Base-by-base conservation (phyloP, 2,888 invertebrate species). In the Leucophenga maculata region DNA sequence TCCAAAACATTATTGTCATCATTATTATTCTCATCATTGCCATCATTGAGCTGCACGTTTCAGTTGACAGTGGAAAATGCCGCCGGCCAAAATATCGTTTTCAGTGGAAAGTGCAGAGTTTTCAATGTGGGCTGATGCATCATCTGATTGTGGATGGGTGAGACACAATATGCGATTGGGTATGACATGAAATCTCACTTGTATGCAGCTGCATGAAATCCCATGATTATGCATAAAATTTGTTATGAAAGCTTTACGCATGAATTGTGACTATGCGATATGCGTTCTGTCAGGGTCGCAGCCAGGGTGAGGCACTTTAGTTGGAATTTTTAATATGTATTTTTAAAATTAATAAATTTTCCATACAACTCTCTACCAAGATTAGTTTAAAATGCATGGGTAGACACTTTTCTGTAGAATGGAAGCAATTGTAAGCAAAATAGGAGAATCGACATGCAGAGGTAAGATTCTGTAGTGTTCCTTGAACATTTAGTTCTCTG, bases 161-260 rank as follows among this genome's bases (percentile, higher is more conserved):
- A 4, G 46, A 14, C 14, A 46, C 3, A 46, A 46, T 13, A 46
- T 46, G 46, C 46, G 46, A 4, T 2, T 46, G 13, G 6, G n/a
- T 46, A 46, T 48, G 62, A 48, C 62, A 48, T 22, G 26, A 64
- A 48, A 64, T 48, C 48, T 46, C 46, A 46, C 20, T 22, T 22
- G 46, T n/a, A 11, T 79, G 78, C 85, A 85, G 85, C 84, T 86
- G 86, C 77, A 70, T 77, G 77, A 80, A 85, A 85, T 86, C 86
- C 86, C 86, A 86, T 81, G 85, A 80, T 83, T 83, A 83, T 79
- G 78, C 77, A 75, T 75, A 74, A 77, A 76, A 75, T 78, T 77
- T 76, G 66, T n/a, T 22, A 46, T 39, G 46, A 26, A 22, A 22
- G 26, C 32, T 46, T 64, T 48, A 48, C 48, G 20, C 46, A 46